These are phyloP conservation scores for Nomia melanderi DNA, from an alignment of 1,140 invertebrate species.

Conservation along the genomic window DNA sequence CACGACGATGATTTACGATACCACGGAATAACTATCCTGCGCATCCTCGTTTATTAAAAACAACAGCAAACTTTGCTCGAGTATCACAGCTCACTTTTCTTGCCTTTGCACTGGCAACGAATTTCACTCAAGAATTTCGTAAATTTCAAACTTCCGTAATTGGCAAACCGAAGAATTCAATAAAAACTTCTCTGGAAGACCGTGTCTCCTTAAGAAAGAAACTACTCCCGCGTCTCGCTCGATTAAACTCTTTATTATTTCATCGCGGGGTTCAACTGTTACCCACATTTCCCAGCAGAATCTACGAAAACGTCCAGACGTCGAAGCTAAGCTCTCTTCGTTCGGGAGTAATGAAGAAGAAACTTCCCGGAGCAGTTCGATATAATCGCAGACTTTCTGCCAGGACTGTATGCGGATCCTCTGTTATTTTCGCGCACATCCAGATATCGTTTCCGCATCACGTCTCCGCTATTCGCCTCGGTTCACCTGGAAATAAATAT, in stretches of 20 bases:
- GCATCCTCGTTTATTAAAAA: not conserved
- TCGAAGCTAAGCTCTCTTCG: not conserved
- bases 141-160: too few relatives aligned
- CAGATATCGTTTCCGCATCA: conserved; percentile 77
- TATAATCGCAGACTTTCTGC: conserved; percentile 41
- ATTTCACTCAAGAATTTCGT: too few relatives aligned
- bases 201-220: too few relatives aligned
- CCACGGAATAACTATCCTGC: not conserved
- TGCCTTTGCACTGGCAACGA: too few relatives aligned
- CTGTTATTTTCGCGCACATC: conserved; percentile 72
- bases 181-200: too few relatives aligned
- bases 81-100: too few relatives aligned
- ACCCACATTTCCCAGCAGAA: too few relatives aligned
- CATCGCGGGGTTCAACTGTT: too few relatives aligned
- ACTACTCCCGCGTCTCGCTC: too few relatives aligned
- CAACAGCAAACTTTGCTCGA: too few relatives aligned
- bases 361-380: not conserved
- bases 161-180: too few relatives aligned
- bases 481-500: conserved; percentile 77
- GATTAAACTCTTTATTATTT: too few relatives aligned
- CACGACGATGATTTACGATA: not conserved
- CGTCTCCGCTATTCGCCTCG: conserved; percentile 77
- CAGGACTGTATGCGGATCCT: conserved; percentile 68
- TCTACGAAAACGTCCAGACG: not conserved
- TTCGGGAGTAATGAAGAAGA: not conserved